These are phyloP conservation scores for Parazoanthus swiftii DNA, from an alignment of 92 coral and sea anemone species.

Conservation along the genomic window DNA sequence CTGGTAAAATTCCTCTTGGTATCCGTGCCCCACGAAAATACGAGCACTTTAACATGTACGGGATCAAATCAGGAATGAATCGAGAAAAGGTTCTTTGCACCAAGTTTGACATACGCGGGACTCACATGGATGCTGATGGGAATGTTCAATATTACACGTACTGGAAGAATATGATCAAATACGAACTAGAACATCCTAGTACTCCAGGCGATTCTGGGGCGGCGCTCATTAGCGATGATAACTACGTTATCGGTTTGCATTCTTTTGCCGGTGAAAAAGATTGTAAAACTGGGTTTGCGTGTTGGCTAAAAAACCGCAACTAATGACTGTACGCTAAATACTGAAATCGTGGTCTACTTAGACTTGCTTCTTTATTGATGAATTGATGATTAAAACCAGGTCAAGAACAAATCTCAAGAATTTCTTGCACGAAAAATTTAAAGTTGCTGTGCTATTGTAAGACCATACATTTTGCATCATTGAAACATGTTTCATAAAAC, in stretches of 20 bases:
- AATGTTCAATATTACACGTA: neutral
- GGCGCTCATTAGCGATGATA: conserved; percentile 2
- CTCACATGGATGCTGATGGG: neutral
- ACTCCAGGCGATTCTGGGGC: conserved; percentile 11
- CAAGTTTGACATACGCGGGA: neutral
- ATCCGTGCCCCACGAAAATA: neutral
- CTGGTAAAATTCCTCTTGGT: neutral
- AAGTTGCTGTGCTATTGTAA: too few species aligned
- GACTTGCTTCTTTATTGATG: too few species aligned
- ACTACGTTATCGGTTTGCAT: neutral
- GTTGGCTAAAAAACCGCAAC: neutral
- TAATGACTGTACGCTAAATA: neutral
- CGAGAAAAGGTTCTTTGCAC: neutral
- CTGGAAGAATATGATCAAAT: neutral
- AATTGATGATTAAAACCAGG: too few species aligned
- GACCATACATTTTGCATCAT: too few species aligned
- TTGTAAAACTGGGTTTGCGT: neutral
- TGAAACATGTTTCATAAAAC: too few species aligned
- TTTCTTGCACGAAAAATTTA: too few species aligned
- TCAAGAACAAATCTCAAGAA: too few species aligned
- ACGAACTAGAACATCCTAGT: neutral
- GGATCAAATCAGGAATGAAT: neutral
- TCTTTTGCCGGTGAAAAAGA: neutral
- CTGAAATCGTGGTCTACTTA: too few species aligned
- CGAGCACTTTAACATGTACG: neutral